Evolutionary conservation across 2,888 invertebrate species (phyloP).

Genomic region (Phlogophora meticulosa): DNA sequence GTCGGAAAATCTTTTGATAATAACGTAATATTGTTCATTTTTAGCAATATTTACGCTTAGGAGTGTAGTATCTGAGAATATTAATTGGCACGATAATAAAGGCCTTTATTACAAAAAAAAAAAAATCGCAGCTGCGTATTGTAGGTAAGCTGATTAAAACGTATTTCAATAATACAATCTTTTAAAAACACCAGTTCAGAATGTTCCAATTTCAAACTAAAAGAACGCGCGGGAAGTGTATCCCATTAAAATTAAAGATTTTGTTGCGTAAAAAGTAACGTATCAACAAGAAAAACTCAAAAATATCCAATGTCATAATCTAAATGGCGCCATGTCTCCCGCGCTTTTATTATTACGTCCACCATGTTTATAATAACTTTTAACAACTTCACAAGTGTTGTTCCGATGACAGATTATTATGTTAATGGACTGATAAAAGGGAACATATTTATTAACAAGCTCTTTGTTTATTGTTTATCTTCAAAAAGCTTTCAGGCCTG

Average conservation of each 20-base stretch:
- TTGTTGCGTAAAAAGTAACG: no score
- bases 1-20: constrained; percentile 28
- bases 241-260: no score
- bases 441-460: constrained; percentile 34
- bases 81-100: no score
- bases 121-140: no score
- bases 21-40: constrained; percentile 2
- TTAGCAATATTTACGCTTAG: not conserved
- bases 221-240: no score
- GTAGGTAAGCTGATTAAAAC: no score
- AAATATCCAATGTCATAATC: not conserved
- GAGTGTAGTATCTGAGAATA: no score
- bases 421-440: constrained; percentile 30
- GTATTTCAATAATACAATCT: no score
- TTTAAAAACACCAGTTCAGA: no score
- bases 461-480: constrained; percentile 17
- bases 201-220: no score
- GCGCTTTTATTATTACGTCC: constrained; percentile 10
- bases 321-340: constrained; percentile 8
- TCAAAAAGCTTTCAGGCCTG: constrained; percentile 21
- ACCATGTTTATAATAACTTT: constrained; percentile 41
- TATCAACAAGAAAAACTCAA: not conserved
- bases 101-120: no score
- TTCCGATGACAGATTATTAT: constrained; percentile 47
- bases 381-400: constrained; percentile 42